phyloP scores from a whole-genome alignment of 2,888 invertebrate species.

The Epinotia demarniana region DNA sequence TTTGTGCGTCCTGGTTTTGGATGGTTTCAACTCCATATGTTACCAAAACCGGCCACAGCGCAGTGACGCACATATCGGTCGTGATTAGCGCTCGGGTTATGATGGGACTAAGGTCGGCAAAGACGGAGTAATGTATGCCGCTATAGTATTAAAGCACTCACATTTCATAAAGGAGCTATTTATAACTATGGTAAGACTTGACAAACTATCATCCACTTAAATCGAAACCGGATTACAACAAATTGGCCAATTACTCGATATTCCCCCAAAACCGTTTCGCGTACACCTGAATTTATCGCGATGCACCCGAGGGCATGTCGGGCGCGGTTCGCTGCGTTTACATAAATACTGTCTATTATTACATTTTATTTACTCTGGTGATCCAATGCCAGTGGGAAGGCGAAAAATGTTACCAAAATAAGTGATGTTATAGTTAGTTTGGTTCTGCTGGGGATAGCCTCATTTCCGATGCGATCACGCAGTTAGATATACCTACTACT shows the following conservation, averaged over 20 bases:
- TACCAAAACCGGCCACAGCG: too few relatives aligned
- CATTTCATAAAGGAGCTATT: neutral
- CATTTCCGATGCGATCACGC: too few relatives aligned
- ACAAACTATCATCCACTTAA: neutral
- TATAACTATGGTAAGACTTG: neutral
- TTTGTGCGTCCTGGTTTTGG: too few relatives aligned
- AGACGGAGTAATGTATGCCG: too few relatives aligned
- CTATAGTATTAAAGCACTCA: too few relatives aligned
- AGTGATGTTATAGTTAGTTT: neutral
- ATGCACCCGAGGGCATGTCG: neutral
- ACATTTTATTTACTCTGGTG: slow-evolving; percentile 18
- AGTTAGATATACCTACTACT: too few relatives aligned
- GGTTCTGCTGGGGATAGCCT: too few relatives aligned
- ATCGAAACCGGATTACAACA: neutral
- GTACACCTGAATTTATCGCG: neutral
- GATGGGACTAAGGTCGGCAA: too few relatives aligned
- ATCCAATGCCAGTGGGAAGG: too few relatives aligned
- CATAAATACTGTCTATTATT: slow-evolving; percentile 28
- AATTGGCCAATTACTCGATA: neutral
- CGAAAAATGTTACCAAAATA: neutral
- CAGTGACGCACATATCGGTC: too few relatives aligned
- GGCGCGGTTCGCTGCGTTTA: slow-evolving; percentile 6
- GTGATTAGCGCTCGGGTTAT: too few relatives aligned
- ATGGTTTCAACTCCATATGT: too few relatives aligned
- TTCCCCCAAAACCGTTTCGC: neutral